Percentiles rank a stretch among this genome's conserved stretches.
These are phyloP conservation scores for Drosophila auraria DNA, from an alignment of 1,140 invertebrate genomes.

Conservation along the genomic window DNA sequence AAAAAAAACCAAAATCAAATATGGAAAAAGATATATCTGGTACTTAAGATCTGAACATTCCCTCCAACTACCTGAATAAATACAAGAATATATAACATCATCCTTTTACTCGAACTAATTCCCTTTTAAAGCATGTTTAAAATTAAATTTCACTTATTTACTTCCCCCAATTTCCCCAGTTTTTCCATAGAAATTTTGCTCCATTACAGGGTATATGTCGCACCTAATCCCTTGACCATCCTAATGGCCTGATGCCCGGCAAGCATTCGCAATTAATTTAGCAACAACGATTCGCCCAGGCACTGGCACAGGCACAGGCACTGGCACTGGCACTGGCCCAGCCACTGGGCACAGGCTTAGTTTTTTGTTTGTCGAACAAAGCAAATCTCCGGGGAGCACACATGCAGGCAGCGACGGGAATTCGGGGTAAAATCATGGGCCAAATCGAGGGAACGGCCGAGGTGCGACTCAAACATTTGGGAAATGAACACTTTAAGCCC, in stretches of 20 bases:
- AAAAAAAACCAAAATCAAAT: too few relatives aligned
- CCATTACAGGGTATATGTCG: slow-evolving; percentile 7
- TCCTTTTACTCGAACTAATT: too few relatives aligned
- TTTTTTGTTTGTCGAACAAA: slow-evolving; percentile 43
- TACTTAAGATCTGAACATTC: too few relatives aligned
- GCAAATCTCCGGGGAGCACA: slow-evolving; percentile 32
- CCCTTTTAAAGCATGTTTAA: too few relatives aligned
- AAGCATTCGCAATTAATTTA: slow-evolving; percentile 47
- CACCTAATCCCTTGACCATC: not conserved
- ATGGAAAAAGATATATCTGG: too few relatives aligned
- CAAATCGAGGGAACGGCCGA: not conserved
- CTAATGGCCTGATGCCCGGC: slow-evolving; percentile 19
- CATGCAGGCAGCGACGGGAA: slow-evolving; percentile 19
- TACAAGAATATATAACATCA: too few relatives aligned
- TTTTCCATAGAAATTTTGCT: not conserved
- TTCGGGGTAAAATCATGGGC: not conserved
- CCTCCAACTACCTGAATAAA: too few relatives aligned
- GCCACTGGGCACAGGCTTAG: slow-evolving; percentile 1
- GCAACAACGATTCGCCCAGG: slow-evolving; percentile 8
- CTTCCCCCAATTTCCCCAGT: not conserved
- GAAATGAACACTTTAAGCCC: slow-evolving; percentile 55
- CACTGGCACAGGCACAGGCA: not conserved
- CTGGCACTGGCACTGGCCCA: not conserved
- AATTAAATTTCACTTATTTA: too few relatives aligned
- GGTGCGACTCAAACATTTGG: slow-evolving; percentile 40